Evolutionary conservation across 2,797 vertebrate genomes (phyloP), one percentile per base, ranked within the genome.

Genomic region (Fistularia tabacaria): DNA sequence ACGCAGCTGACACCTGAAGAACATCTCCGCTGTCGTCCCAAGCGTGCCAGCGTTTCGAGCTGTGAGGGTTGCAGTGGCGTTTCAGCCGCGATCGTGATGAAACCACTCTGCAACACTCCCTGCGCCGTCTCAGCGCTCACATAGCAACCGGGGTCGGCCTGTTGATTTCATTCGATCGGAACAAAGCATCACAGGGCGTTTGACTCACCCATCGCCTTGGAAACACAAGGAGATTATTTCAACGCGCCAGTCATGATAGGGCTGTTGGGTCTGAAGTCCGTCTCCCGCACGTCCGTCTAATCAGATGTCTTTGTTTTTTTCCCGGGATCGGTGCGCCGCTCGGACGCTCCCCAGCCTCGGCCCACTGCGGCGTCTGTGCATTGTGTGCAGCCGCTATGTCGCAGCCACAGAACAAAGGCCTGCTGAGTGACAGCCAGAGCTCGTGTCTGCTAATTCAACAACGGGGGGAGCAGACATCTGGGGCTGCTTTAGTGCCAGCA

Each of bases 361-460:
- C 25, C 25, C 25, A 5, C 25, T 5, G 25, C 25, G 25, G 5
- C 25, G 25, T 25, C n/a, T 66, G 49, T 43, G 66, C 25, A 9
- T 46, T 51, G 51, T 62, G 40, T 56, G 61, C 13, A 38, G 50
- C 59, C 64, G 65, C 37, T 57, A 49, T 55, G 69, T n/a, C n/a
- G n/a, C n/a, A n/a, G n/a, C n/a, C n/a, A n/a, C n/a, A n/a, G n/a
- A 81, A 82, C 73, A 83, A 84, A 82, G 77, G 42, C 67, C 1
- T 8, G 62, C 53, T 65, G 73, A 73, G 66, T 53, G 69, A 69
- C 73, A 51, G 73, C 10, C n/a, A n/a, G 46, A 48, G 60, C 50
- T 59, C 41, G 69, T 55, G 62, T 74, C 39, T 61, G 66, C 60
- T 67, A 62, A 65, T 49, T n/a, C n/a, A n/a, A n/a, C n/a, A n/a